Evolutionary conservation across 2,797 vertebrate species (phyloP), one percentile per base, ranked within the genome.

Genomic region (Pipistrellus kuhlii): DNA sequence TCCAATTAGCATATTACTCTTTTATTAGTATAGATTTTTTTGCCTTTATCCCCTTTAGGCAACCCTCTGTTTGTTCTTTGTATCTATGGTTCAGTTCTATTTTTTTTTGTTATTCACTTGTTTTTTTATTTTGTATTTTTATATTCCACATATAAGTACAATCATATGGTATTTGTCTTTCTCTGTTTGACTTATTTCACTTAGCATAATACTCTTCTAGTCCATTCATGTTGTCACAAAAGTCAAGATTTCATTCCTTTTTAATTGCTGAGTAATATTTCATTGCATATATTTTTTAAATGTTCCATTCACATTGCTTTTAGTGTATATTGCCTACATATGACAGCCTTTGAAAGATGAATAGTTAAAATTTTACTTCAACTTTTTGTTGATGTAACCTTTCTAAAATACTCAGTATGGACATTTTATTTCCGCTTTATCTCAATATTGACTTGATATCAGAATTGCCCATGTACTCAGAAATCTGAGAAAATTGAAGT

Each of bases 401-500:
- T 14, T 82, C 38, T 64, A 84, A 10, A 94, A 66, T 72, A 71
- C 4, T 84, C 17, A 25, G 25, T 53, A 55, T 23, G 11, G 32
- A 35, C 59, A 14, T 6, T 93, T 86, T 62, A 82, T 72, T 72
- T 86, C 89, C 86, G 2, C 27, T 90, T 82, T 76, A 53, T 17
- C 0, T 93, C 85, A 62, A 94, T 69, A 69, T 59, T 59, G 6
- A 86, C 72, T 81, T 88, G 3, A 46, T 15, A 57, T 57, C 8
- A 93, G n/a, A 90, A 88, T 62, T 76, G 46, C 13, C 77, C 46
- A 89, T 48, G 75, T n/a, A 81, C 15, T 82, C 25, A 80, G n/a
- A 88, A 12, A 77, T 78, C 48, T 81, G 27, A 90, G 69, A 4
- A 86, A 84, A 73, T 27, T 48, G 25, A 55, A 90, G 18, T 38